Conservation (phyloP, 2,797 vertebrate genomes). For the Scomberomorus guttatus region DNA sequence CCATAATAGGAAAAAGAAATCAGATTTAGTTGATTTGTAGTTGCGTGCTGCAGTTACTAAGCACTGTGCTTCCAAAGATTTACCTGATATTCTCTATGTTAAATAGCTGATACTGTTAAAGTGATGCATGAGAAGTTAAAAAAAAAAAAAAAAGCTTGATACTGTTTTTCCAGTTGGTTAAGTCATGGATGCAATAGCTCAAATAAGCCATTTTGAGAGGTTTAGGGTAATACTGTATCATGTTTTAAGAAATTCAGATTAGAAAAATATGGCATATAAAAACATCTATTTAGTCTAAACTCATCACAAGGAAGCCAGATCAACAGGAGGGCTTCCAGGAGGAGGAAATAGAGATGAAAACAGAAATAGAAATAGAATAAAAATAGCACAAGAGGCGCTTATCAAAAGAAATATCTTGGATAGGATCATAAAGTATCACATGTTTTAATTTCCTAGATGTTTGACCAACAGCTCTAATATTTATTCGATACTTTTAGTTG, state of each 20-base stretch:
- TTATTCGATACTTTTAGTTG: not conserved
- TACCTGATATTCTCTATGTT: not conserved
- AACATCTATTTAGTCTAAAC: not conserved
- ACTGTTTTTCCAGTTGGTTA: not conserved
- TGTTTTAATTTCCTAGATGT: not conserved
- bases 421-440: not conserved
- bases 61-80: not conserved
- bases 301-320: not conserved
- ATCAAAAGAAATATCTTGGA: too few species aligned
- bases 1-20: too few species aligned
- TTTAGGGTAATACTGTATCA: not conserved
- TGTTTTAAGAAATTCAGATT: not conserved
- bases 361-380: too few species aligned
- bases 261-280: not conserved
- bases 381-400: too few species aligned
- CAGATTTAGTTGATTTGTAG: not conserved
- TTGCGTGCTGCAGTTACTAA: not conserved
- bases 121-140: constrained; percentile 1
- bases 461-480: not conserved
- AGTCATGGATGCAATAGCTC: not conserved
- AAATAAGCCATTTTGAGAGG: not conserved
- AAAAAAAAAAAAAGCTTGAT: too few species aligned
- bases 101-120: not conserved
- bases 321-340: not conserved
- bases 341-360: not conserved